A percentile compares a stretch with the other conserved stretches of the same genome.
Conservation (phyloP, 2,888 invertebrate species). For the Lasioglossum figueresi region DNA sequence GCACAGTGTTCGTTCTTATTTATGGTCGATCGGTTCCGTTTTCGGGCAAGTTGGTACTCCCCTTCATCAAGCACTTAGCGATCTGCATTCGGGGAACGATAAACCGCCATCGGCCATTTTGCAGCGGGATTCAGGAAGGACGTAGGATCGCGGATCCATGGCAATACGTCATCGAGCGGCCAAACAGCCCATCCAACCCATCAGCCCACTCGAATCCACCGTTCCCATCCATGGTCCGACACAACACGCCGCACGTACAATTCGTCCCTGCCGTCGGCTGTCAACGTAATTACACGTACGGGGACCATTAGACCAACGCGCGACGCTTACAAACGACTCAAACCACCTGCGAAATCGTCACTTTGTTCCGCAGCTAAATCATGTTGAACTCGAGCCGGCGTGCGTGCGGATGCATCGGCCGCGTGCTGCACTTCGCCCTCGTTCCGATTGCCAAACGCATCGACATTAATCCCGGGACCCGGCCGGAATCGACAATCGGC, state of each 20-base stretch:
- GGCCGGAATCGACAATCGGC: not conserved
- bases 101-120: not conserved
- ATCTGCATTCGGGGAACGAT: constrained; percentile 1
- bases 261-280: constrained; percentile 68
- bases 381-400: constrained; percentile 44
- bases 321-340: constrained; percentile 71
- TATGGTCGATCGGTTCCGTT: not conserved
- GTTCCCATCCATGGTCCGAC: constrained; percentile 47
- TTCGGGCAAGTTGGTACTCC: not conserved
- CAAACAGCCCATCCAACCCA: constrained; percentile 50
- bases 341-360: constrained; percentile 75
- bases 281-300: constrained; percentile 74
- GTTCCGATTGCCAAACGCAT: constrained; percentile 28
- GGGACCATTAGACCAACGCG: constrained; percentile 71
- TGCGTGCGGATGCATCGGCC: constrained; percentile 36
- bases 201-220: constrained; percentile 45
- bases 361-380: constrained; percentile 72
- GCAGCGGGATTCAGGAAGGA: constrained; percentile 32
- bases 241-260: constrained; percentile 60
- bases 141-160: constrained; percentile 23
- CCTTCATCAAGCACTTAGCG: constrained; percentile 4
- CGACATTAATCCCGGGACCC: constrained; percentile 22
- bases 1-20: not conserved
- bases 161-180: constrained; percentile 50
- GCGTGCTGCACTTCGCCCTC: constrained; percentile 35